phyloP scores from a whole-genome alignment of 2,888 invertebrate species.

The Cepaea hortensis region DNA sequence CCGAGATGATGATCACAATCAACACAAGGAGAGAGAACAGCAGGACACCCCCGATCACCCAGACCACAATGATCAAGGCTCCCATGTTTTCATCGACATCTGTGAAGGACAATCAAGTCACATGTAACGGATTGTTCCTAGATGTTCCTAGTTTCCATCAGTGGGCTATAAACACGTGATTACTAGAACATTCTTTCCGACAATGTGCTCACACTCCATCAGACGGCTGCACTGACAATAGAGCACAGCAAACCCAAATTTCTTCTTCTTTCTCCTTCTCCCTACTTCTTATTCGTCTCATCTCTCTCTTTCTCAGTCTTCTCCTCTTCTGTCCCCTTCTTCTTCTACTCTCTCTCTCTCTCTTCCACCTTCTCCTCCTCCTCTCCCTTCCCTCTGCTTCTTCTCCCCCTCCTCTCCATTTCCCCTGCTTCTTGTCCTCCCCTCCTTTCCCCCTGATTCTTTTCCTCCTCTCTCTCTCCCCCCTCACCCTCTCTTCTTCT shows the following conservation, averaged over 20 bases:
- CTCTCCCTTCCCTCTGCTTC: neutral
- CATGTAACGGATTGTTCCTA: neutral
- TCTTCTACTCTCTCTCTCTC: neutral
- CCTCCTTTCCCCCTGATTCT: too few species aligned
- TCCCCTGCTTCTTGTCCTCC: too few species aligned
- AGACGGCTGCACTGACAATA: too few species aligned
- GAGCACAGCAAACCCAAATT: too few species aligned
- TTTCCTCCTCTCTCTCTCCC: too few species aligned
- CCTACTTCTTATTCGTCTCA: too few species aligned
- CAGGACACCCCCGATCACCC: constrained; percentile 51
- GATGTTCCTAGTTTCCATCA: neutral
- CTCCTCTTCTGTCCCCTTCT: neutral
- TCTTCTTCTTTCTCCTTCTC: too few species aligned
- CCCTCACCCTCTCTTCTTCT: neutral
- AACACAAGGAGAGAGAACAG: constrained; percentile 39
- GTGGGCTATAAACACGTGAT: neutral
- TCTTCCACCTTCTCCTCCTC: neutral
- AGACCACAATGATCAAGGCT: constrained; percentile 45
- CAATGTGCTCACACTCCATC: too few species aligned
- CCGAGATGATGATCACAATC: constrained; percentile 24
- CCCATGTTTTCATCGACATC: constrained; percentile 24
- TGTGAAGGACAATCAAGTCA: neutral
- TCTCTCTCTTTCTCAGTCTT: too few species aligned
- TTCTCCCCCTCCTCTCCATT: neutral
- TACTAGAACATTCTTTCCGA: too few species aligned